Base-by-base conservation (phyloP, 2,888 invertebrate species). In the Fissipunctia ypsillon region DNA sequence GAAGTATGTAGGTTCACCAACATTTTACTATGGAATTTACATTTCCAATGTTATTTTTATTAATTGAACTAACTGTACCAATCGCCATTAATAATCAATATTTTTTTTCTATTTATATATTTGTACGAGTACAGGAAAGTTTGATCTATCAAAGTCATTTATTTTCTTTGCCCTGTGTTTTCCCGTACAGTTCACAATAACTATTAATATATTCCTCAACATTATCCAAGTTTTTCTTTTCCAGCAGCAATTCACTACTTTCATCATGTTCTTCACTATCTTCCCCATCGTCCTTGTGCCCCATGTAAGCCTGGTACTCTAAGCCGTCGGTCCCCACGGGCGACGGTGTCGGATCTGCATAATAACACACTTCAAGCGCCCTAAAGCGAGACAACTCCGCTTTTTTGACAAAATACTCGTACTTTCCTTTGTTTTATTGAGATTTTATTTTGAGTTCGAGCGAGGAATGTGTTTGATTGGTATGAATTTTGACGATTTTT, bases 241-340 rank as follows among this genome's bases (percentile, higher is more conserved):
- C n/a, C n/a, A n/a, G n/a, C n/a, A n/a, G n/a, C n/a, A n/a, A 22
- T 38, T 19, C 16, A 3, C 3, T n/a, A 9, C 19, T 65, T 66
- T 25, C 3, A 69, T 41, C 16, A 7, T 60, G 14, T n/a, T 56
- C 2, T n/a, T 28, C 4, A 10, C 6, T 25, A 38, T 43, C 7
- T 48, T 61, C 9, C 0, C 5, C 9, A n/a, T n/a, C 43, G 78
- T 83, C 79, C 85, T 85, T 83, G 78, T 22, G 25, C 82, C 35
- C 61, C 90, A 90, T 91, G 88, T 91, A 89, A 89, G 78, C 89
- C 90, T 66, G 43, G 52, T 50, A 16, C 12, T 74, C 78, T 76
- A 84, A 81, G 73, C 76, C 85, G 71, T 43, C 75, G 72, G 83
- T 84, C 86, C 90, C 86, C 85, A 83, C 78, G 0, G 85, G 76